Base-by-base conservation (phyloP, 2,113 vertebrate species). In the Aphyosemion australe region DNA sequence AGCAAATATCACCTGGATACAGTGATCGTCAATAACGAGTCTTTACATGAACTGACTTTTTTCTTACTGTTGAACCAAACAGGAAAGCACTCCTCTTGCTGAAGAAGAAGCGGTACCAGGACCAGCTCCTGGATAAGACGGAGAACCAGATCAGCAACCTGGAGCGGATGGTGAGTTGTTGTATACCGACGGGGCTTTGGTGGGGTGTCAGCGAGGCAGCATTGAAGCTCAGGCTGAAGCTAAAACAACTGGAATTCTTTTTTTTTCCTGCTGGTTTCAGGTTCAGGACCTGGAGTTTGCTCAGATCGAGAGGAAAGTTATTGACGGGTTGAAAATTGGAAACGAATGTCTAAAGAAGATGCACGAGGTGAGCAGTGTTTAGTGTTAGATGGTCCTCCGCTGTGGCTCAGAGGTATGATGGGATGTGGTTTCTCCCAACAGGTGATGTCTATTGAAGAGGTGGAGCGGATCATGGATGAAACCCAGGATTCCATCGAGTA, bases 311-410 rank as follows among this genome's bases (percentile, higher is more conserved):
- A 92, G 92, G 90, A 98, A 98, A 77, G 97, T 99, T 61, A 87
- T 99, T 0, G 96, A 99, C 42, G 97, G 97, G 0, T 68, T 99
- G 73, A 96, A 95, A 83, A 80, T 95, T 0, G 97, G 97, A 72
- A 99, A 98, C 0, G 95, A 97, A 1, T 98, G 97, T 83, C 92
- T 99, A 81, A 95, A 95, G 82, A 99, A 95, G 83, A 98, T 99
- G 97, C 97, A 98, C 12, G 95, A 99, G 96, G 97, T 99, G 15
- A 0, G 66, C 1, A 21, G 16, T 0, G n/a, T 14, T 37, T 0
- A 13, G 1, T 4, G n/a, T 52, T 43, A 37, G 58, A 9, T 16
- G 31, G 7, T 9, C 4, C 5, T 20, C 9, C 15, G 42, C 16
- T 39, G 10, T 13, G 6, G 21, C n/a, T 12, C 32, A 11, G 54